phyloP scores from a whole-genome alignment of 2,888 invertebrate genomes.

The Dicranocentrus wangi region DNA sequence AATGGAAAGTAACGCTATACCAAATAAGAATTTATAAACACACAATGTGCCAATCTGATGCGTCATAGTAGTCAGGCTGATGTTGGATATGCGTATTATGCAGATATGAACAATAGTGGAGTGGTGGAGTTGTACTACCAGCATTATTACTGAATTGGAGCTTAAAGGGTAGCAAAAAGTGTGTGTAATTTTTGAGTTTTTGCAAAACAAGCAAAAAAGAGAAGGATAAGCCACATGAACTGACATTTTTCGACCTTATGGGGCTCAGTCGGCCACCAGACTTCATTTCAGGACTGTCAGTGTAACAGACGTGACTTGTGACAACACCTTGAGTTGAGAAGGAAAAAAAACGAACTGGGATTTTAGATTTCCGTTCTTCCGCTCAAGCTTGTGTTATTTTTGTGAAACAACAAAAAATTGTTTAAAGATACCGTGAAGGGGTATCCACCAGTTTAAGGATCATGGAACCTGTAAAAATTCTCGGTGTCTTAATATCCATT shows the following conservation, averaged over 20 bases:
- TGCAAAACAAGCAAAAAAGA: slow-evolving; percentile 20
- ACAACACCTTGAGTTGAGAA: no score
- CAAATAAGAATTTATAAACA: no score
- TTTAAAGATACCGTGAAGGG: no score
- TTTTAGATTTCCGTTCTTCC: no score
- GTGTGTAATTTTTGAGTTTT: no score
- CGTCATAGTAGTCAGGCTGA: no score
- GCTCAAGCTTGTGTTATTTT: no score
- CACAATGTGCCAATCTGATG: no score
- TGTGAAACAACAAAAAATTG: no score
- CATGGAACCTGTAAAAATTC: slow-evolving; percentile 27
- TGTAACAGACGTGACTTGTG: slow-evolving; percentile 30
- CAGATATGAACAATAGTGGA: not conserved
- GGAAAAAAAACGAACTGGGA: slow-evolving; percentile 15
- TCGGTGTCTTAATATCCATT: slow-evolving; percentile 31
- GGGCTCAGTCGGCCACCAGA: not conserved
- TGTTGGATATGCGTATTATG: slow-evolving; percentile 4
- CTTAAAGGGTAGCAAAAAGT: slow-evolving; percentile 9
- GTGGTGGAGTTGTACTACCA: not conserved
- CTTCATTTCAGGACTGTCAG: slow-evolving; percentile 47
- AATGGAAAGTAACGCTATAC: no score
- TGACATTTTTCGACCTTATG: slow-evolving; percentile 43
- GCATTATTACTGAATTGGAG: slow-evolving; percentile 43
- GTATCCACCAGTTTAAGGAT: no score
- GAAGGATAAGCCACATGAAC: slow-evolving; percentile 31